Base-by-base conservation (phyloP, 2,888 invertebrate genomes). In the Caenorhabditis doughertyi region DNA sequence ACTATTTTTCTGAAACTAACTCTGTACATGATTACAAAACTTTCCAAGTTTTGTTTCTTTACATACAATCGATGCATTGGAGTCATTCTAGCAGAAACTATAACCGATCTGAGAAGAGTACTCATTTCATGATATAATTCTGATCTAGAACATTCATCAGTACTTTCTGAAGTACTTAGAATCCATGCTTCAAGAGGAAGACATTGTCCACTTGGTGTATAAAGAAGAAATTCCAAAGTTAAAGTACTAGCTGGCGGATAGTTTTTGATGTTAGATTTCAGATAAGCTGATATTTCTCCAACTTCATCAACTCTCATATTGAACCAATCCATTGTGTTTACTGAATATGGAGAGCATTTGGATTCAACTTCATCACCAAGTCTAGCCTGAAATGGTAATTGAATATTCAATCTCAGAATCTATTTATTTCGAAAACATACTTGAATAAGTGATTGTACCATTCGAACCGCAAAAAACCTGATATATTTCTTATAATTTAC, bases 1-100 rank as follows among this genome's bases (percentile, higher is more conserved):
- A 3, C 39, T 32, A 32, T 13, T 39, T 13, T 11, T 13, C n/a
- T 11, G n/a, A 27, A 58, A 47, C 83, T 53, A 53, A 89, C 89
- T 47, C 88, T 95, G 92, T 97, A 97, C 92, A 95, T 96, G 86
- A 98, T 95, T 85, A 95, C 95, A 92, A 95, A 97, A 3, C 96
- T 95, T 89, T 97, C 97, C 11, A 95, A 94, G 65, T 95, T 95
- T 92, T 97, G 97, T 58, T 95, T 93, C 80, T 96, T 93, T n/a
- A 97, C 87, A 77, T 90, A 96, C 84, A 97, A 93, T 93, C 96
- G 96, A 92, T 97, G 98, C 18, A 97, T 96, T 7, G 97, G 97
- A 51, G 96, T 96, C 81, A 96, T 95, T 92, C 98, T 94, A 32
- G 97, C 96, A 49, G 97, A 95, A 39, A 96, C 95, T 60, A 97